phyloP scores from a whole-genome alignment of 2,888 invertebrate genomes.

The Andrena dorsata region DNA sequence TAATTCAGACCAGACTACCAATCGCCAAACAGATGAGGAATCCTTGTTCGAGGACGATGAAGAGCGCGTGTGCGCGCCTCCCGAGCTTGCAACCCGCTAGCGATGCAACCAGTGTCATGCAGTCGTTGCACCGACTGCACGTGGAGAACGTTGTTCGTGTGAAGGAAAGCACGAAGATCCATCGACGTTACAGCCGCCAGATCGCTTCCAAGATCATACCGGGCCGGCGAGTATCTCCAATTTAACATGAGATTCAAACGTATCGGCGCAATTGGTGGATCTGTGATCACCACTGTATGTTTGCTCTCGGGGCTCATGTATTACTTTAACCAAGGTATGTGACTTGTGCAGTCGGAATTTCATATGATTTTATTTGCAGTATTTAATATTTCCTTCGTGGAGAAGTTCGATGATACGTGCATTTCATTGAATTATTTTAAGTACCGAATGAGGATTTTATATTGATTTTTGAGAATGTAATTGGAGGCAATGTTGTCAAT shows the following conservation, averaged over 20 bases:
- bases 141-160: constrained; percentile 46
- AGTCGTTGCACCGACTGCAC: constrained; percentile 63
- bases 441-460: too few relatives aligned
- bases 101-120: constrained; percentile 73
- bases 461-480: too few relatives aligned
- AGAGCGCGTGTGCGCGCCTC: constrained; percentile 73
- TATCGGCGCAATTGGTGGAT: constrained; percentile 76
- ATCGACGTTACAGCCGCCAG: neutral
- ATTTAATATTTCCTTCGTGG: neutral
- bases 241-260: constrained; percentile 78
- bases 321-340: constrained; percentile 82
- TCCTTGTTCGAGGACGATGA: constrained; percentile 53
- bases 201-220: constrained; percentile 15
- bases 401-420: too few relatives aligned
- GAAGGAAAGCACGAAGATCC: constrained; percentile 30
- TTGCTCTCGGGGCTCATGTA: constrained; percentile 80
- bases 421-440: too few relatives aligned
- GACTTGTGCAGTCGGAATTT: neutral
- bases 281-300: constrained; percentile 75
- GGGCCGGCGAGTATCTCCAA: constrained; percentile 6
- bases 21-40: constrained; percentile 32
- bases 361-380: neutral
- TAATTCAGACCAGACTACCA: constrained; percentile 30
- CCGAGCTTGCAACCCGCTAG: constrained; percentile 60
- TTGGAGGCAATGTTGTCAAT: too few relatives aligned